A percentile compares a stretch with the other conserved stretches of the same genome.
These are phyloP conservation scores for Poecilia gillii DNA, from an alignment of 2,797 vertebrate genomes.

Conservation along the genomic window DNA sequence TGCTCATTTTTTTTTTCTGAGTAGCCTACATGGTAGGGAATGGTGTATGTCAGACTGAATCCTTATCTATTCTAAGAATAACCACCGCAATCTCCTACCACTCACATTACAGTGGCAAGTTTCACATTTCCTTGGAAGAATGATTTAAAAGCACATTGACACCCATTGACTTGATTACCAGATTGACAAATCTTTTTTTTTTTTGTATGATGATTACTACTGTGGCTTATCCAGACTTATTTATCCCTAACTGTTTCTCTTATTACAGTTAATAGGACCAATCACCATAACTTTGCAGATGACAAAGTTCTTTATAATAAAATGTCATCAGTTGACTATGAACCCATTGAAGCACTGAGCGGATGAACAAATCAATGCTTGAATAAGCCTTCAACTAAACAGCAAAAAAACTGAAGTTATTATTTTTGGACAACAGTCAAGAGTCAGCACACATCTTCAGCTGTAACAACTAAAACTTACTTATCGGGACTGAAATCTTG, in stretches of 20 bases:
- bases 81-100: background rate
- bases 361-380: background rate
- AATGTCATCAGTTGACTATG: background rate
- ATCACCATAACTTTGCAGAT: background rate
- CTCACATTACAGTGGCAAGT: background rate
- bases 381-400: background rate
- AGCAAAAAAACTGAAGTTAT: background rate
- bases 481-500: background rate
- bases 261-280: background rate
- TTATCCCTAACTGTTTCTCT: background rate
- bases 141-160: background rate
- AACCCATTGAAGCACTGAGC: background rate
- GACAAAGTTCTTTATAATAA: background rate
- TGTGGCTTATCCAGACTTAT: background rate
- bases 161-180: background rate
- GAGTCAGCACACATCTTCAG: background rate
- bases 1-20: background rate
- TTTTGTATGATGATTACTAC: background rate
- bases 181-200: background rate
- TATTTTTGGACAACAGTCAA: background rate
- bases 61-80: slow-evolving; percentile 5
- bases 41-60: background rate
- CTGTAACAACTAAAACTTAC: background rate
- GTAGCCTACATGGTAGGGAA: background rate
- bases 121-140: background rate